phyloP scores from a whole-genome alignment of 2,113 vertebrate genomes.

The Heteronetta atricapilla region DNA sequence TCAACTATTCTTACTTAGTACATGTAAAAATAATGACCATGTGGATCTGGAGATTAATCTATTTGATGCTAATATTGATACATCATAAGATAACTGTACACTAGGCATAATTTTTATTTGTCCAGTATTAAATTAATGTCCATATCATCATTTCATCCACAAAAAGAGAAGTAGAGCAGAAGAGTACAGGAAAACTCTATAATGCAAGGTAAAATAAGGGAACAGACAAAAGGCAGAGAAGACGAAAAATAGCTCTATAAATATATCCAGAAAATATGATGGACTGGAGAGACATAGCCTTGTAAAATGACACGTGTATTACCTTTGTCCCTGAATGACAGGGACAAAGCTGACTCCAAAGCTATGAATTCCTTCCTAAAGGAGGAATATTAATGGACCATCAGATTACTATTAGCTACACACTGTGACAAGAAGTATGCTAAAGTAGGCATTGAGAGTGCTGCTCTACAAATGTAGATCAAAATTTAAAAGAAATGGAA shows the following conservation, averaged over 20 bases:
- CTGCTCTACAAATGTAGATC: neutral
- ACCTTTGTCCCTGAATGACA: neutral
- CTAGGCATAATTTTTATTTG: neutral
- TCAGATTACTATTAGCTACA: neutral
- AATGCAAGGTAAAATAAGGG: neutral
- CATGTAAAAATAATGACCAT: neutral
- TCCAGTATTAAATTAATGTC: neutral
- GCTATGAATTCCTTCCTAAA: neutral
- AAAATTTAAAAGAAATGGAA: neutral
- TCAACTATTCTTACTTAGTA: neutral
- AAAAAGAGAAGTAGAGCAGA: neutral
- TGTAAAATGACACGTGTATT: slow-evolving; percentile 1
- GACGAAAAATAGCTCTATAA: neutral
- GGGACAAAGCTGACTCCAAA: neutral
- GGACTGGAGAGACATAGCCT: neutral
- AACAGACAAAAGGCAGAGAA: neutral
- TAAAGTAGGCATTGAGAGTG: neutral
- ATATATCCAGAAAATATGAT: neutral
- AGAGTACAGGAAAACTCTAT: neutral
- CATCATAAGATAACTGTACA: neutral
- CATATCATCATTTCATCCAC: neutral
- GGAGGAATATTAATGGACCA: neutral
- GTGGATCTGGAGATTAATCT: neutral
- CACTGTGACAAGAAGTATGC: neutral
- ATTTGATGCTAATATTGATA: neutral